These are phyloP conservation scores for Altica lythri DNA, from an alignment of 2,888 invertebrate genomes.

Conservation along the genomic window DNA sequence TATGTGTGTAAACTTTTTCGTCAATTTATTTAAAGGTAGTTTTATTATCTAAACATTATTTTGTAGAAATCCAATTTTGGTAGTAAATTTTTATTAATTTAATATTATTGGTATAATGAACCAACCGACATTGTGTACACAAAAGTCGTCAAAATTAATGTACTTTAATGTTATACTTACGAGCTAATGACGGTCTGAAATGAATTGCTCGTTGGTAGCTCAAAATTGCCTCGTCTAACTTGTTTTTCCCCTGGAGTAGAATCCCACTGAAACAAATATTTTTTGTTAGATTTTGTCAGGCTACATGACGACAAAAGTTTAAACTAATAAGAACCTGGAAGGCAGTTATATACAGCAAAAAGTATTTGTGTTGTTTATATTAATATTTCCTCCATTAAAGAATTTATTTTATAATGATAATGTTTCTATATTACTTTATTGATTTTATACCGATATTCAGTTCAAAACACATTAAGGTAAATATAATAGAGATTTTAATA, in stretches of 20 bases:
- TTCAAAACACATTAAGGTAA: too few species aligned
- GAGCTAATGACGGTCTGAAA: constrained; percentile 89
- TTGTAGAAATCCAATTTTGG: too few species aligned
- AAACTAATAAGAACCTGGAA: too few species aligned
- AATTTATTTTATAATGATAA: not conserved
- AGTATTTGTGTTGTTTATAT: too few species aligned
- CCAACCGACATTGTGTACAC: constrained; percentile 3
- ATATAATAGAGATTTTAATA: too few species aligned
- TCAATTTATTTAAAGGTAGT: too few species aligned
- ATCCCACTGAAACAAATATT: constrained; percentile 79
- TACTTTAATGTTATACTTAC: constrained; percentile 66
- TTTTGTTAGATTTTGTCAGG: constrained; percentile 19
- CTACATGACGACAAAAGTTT: constrained; percentile 18
- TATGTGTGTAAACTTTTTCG: too few species aligned
- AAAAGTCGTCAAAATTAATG: constrained; percentile 28
- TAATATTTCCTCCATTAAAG: too few species aligned
- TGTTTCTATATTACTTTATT: not conserved
- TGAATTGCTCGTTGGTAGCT: constrained; percentile 91
- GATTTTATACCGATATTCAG: not conserved
- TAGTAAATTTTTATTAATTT: too few species aligned
- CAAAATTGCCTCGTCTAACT: constrained; percentile 85
- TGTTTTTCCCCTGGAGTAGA: constrained; percentile 84
- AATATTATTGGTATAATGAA: constrained; percentile 6
- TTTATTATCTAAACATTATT: too few species aligned
- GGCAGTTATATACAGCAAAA: too few species aligned